phyloP scores from a whole-genome alignment of 35 echinoderm and acorn worm genomes.

The Holothuria glaberrima region DNA sequence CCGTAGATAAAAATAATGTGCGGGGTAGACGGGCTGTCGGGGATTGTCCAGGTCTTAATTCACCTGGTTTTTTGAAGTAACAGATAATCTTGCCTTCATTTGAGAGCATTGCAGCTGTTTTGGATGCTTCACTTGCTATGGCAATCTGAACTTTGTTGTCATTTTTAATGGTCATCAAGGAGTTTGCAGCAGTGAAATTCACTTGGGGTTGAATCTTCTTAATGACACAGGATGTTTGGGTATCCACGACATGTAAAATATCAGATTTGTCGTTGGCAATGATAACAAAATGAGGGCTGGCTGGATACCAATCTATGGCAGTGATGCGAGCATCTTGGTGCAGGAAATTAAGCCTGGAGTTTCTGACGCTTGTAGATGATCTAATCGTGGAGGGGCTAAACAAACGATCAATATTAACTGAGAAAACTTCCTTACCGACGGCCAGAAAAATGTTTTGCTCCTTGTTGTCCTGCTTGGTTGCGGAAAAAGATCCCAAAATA shows the following conservation, averaged over 20 bases:
- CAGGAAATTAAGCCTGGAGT: conserved; percentile 5
- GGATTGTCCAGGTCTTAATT: background rate
- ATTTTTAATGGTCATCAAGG: conserved; percentile 28
- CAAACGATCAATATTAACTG: conserved; percentile 33
- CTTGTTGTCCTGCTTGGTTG: background rate
- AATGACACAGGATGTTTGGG: background rate
- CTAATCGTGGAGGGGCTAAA: conserved; percentile 7
- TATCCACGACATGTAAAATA: conserved; percentile 15
- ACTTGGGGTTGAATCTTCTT: conserved; percentile 22
- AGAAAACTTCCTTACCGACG: conserved; percentile 30
- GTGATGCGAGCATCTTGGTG: conserved; percentile 44
- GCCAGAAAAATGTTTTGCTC: conserved; percentile 51
- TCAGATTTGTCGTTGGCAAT: conserved; percentile 37
- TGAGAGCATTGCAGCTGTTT: conserved; percentile 22
- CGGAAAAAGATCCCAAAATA: conserved; percentile 21
- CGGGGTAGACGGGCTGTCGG: conserved; percentile 33
- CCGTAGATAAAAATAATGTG: background rate
- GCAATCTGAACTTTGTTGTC: conserved; percentile 5
- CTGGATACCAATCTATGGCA: conserved; percentile 44
- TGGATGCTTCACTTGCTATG: conserved; percentile 25
- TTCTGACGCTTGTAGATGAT: conserved; percentile 36
- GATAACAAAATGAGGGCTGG: conserved; percentile 25
- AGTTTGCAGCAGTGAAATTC: conserved; percentile 35
- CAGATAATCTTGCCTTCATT: conserved; percentile 21
- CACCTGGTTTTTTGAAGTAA: conserved; percentile 29